Evolutionary conservation across 2,113 vertebrate genomes (phyloP).

Genomic region (Willisornis vidua): DNA sequence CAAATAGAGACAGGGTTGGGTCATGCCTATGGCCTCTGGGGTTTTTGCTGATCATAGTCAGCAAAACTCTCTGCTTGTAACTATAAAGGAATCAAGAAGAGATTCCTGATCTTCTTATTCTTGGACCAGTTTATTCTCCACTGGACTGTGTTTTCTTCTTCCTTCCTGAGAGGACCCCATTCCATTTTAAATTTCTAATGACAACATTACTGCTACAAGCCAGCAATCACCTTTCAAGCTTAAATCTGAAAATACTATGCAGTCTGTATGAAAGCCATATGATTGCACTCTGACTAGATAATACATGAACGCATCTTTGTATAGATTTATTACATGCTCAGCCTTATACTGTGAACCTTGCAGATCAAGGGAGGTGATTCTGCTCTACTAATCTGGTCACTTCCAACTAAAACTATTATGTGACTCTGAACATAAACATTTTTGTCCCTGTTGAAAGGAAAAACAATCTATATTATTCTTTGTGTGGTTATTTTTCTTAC

Average conservation of each 20-base stretch:
- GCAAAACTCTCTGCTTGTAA: background rate
- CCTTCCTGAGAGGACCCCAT: background rate
- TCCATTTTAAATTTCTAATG: background rate
- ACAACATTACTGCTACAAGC: background rate
- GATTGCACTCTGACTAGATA: background rate
- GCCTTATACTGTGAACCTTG: background rate
- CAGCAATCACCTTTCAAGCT: background rate
- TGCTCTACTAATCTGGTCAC: background rate
- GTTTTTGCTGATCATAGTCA: background rate
- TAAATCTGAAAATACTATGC: background rate
- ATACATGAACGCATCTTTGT: background rate
- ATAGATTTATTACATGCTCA: background rate
- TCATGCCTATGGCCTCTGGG: background rate
- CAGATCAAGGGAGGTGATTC: background rate
- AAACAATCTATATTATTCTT: background rate
- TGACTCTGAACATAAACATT: background rate
- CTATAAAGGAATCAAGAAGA: background rate
- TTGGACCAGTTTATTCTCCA: background rate
- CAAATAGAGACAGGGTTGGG: background rate
- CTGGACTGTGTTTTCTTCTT: background rate
- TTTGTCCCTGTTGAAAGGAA: background rate
- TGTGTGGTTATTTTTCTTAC: background rate
- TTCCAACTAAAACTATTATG: background rate
- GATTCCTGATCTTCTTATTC: background rate
- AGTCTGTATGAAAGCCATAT: background rate